Evolutionary conservation across 2,797 vertebrate species (phyloP).

Genomic region (Enteromius thamalakanensis): DNA sequence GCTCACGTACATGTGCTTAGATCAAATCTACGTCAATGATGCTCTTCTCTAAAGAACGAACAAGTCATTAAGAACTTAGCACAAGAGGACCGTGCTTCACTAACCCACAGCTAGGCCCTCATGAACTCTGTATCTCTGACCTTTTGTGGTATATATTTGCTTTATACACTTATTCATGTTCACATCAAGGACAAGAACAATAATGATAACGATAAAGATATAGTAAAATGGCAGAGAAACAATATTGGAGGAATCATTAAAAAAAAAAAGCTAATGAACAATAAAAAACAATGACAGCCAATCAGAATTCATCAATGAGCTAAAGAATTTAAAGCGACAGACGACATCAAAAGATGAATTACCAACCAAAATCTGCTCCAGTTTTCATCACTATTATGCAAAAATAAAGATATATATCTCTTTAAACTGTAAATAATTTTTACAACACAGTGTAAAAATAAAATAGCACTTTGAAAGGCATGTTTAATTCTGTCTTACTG

Average conservation of each 20-base stretch:
- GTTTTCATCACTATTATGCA: not conserved
- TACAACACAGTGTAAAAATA: not conserved
- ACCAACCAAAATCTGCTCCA: not conserved
- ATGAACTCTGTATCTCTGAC: not conserved
- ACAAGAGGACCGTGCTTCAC: not conserved
- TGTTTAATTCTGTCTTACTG: not conserved
- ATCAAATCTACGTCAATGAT: not conserved
- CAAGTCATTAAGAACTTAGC: constrained; percentile 2
- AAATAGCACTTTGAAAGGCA: not conserved
- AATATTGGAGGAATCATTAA: not conserved
- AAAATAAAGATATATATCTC: not conserved
- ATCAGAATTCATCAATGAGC: not conserved
- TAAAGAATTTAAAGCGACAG: not conserved
- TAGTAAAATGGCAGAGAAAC: not conserved
- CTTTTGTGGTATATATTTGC: constrained; percentile 2
- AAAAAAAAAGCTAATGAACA: not conserved
- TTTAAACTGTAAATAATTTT: not conserved
- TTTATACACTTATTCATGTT: not conserved
- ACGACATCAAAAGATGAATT: not conserved
- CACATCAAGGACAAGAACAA: not conserved
- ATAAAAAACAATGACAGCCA: not conserved
- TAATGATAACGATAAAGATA: not conserved
- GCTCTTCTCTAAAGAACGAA: constrained; percentile 19
- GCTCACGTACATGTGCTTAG: constrained; percentile 17
- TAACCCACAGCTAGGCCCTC: not conserved